Evolutionary conservation across 2,797 vertebrate genomes (phyloP), one percentile per base, ranked within the genome.

Genomic region (Pipistrellus nathusii): DNA sequence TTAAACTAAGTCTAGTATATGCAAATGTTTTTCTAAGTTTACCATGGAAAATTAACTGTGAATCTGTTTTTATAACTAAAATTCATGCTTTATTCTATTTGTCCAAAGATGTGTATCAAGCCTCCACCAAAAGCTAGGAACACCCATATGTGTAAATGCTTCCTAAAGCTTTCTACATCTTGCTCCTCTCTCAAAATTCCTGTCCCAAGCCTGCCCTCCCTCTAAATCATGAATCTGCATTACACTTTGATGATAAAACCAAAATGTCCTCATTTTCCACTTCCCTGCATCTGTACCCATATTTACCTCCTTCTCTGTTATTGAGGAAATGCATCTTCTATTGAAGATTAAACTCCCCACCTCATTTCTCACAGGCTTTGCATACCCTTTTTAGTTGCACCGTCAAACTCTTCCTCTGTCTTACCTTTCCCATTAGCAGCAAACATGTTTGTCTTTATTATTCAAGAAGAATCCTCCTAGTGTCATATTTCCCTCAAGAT

Each of bases 1-100:
- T 82, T 73, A 35, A 92, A 85, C 84, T 89, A 84, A 94, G 69
- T 38, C 14, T 93, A 15, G 21, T 64, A 32, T 69, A 46, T 68
- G 12, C 9, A 62, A 85, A 68, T 46, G 48, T 30, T 14, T 41
- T 11, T 80, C 46, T 90, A 53, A 46, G 68, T 35, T 93, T 90
- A 85, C 32, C 12, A 21, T 30, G 69, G 12, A 55, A 75, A 72
- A 91, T 64, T 82, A 86, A 69, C 46, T 81, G 18, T n/a, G 27
- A 64, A 41, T 75, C 32, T 53, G 18, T 46, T 68, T 51, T 57
- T 80, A 17, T 23, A 80, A 76, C 5, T 44, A 55, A 92, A 88
- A 55, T 48, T 3, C 38, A 51, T 38, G 2, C 27, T 90, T 46
- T 77, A 55, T 35, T 62, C 4, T 80, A 62, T 76, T 86, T 80